phyloP scores from a whole-genome alignment of 2,113 vertebrate genomes.

The Morone saxatilis region DNA sequence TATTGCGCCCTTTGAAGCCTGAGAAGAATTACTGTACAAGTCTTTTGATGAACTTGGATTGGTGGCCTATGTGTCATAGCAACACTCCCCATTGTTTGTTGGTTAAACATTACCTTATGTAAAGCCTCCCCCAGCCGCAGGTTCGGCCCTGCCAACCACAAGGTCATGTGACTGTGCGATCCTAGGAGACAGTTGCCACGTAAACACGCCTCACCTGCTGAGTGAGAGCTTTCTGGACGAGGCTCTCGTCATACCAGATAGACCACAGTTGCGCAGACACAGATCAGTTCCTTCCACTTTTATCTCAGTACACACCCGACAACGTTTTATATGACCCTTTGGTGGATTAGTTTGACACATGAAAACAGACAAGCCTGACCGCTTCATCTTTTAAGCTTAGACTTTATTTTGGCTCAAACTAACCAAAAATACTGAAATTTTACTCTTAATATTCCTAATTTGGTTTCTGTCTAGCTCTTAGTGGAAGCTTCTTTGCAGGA shows the following conservation, averaged over 20 bases:
- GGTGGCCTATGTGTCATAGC: constrained; percentile 75
- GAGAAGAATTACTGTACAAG: constrained; percentile 52
- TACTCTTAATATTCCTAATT: constrained; percentile 26
- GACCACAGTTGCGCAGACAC: constrained; percentile 45
- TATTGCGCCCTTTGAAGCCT: constrained; percentile 38
- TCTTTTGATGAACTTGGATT: constrained; percentile 62
- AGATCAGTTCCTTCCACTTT: constrained; percentile 62
- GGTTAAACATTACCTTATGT: constrained; percentile 82
- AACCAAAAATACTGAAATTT: constrained; percentile 4
- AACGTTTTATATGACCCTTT: constrained; percentile 17
- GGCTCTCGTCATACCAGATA: constrained; percentile 47
- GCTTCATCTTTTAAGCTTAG: constrained; percentile 31
- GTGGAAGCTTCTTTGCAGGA: not conserved
- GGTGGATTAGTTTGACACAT: constrained; percentile 58
- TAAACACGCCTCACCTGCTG: constrained; percentile 80
- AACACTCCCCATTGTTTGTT: constrained; percentile 80
- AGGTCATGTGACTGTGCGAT: constrained; percentile 74
- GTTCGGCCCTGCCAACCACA: constrained; percentile 56
- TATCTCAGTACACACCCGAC: constrained; percentile 59
- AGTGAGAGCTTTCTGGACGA: constrained; percentile 53
- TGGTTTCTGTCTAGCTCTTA: constrained; percentile 15
- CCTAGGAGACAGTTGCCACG: constrained; percentile 75
- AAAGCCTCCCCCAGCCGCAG: constrained; percentile 65
- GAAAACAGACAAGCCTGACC: constrained; percentile 25
- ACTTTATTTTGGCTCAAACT: constrained; percentile 33